A percentile compares a stretch with the other conserved stretches of the same genome.
Conservation (phyloP, 2,797 vertebrate genomes). For the Thripadectes ignobilis region DNA sequence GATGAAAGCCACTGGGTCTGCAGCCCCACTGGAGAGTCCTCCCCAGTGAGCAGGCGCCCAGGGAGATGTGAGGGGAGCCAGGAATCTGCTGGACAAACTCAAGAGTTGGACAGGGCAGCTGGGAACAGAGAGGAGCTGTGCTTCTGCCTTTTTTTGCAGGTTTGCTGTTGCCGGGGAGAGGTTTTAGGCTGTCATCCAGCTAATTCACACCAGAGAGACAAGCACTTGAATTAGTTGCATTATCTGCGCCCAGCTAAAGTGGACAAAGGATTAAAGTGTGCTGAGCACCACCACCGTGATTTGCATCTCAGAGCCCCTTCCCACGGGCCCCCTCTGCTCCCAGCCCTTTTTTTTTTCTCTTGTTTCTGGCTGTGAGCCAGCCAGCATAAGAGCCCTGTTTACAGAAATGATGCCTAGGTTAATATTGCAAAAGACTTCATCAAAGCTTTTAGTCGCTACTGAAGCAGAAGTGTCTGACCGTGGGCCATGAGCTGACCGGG, state of each 20-base stretch:
- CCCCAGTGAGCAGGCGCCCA: fast-evolving
- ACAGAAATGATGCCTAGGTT: constrained; percentile 27
- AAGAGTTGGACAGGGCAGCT: not conserved
- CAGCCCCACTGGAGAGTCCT: not conserved
- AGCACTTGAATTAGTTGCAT: constrained; percentile 46
- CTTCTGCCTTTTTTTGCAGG: constrained; percentile 37
- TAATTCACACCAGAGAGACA: constrained; percentile 47
- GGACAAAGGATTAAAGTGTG: constrained; percentile 59
- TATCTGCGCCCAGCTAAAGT: constrained; percentile 31
- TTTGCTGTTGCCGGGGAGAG: constrained; percentile 50
- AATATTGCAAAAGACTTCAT: constrained; percentile 22
- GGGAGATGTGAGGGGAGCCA: not conserved
- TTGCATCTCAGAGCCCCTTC: constrained; percentile 57
- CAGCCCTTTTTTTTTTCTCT: not conserved
- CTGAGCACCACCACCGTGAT: constrained; percentile 19
- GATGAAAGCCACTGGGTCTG: not conserved
- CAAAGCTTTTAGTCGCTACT: not conserved
- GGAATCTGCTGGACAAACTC: not conserved
- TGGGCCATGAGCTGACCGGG: not conserved
- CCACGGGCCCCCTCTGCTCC: constrained; percentile 2
- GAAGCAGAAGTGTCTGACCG: not conserved
- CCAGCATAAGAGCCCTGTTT: constrained; percentile 3
- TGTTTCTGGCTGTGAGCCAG: not conserved
- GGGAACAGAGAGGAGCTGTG: constrained; percentile 5
- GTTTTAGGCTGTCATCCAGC: constrained; percentile 47